Evolutionary conservation across 92 coral and sea anemone species (phyloP).

Genomic region (Porites divaricata): DNA sequence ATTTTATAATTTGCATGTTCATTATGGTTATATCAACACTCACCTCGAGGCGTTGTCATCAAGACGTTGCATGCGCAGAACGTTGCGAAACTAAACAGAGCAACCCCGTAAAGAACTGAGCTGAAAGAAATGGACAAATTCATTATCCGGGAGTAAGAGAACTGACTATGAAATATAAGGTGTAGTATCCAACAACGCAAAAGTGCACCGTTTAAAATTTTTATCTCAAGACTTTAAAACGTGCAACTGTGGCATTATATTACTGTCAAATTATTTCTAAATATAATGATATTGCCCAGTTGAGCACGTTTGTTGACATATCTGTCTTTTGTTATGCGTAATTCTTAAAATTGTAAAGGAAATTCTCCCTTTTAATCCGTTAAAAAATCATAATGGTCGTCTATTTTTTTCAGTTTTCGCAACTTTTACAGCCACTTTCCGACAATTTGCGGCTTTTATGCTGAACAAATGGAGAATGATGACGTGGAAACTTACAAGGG

Average conservation of each 20-base stretch:
- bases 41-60: constrained; percentile 24
- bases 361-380: no score
- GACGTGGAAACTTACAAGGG: no score
- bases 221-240: not conserved
- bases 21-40: not conserved
- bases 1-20: not conserved
- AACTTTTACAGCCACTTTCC: no score
- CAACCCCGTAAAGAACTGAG: constrained; percentile 8
- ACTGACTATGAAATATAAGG: not conserved
- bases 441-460: no score
- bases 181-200: not conserved
- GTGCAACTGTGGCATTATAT: not conserved
- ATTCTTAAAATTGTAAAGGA: not conserved
- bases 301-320: not conserved
- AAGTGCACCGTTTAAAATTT: not conserved
- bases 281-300: not conserved
- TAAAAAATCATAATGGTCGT: no score
- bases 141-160: no score
- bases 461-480: no score
- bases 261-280: not conserved
- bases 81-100: not conserved
- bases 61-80: constrained; percentile 6
- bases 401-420: no score
- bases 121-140: constrained; percentile 1
- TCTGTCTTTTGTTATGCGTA: not conserved